Evolutionary conservation across 1,140 invertebrate genomes (phyloP).

Genomic region (Drosophila lowei): DNA sequence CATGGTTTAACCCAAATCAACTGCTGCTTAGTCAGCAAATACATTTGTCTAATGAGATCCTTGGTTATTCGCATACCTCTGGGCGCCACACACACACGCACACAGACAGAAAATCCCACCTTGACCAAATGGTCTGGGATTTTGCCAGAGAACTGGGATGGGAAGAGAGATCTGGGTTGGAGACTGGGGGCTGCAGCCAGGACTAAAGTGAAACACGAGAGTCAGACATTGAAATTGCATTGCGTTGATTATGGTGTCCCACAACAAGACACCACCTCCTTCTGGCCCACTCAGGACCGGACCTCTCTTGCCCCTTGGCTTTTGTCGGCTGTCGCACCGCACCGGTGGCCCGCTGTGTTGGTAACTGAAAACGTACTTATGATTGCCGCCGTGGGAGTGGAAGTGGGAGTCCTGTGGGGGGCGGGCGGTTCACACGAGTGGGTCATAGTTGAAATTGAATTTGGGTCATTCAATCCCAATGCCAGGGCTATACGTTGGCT

Average conservation of each 20-base stretch:
- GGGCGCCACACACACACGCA: conserved; percentile 6
- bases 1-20: conserved; percentile 48
- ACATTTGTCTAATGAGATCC: conserved; percentile 56
- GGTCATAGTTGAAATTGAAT: conserved; percentile 64
- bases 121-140: conserved; percentile 23
- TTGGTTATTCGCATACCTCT: neutral
- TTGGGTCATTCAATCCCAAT: conserved; percentile 70
- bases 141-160: neutral
- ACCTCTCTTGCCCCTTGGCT: conserved; percentile 13
- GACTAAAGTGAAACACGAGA: conserved; percentile 62
- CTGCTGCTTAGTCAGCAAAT: conserved; percentile 49
- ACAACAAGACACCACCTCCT: conserved; percentile 50
- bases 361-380: conserved; percentile 81
- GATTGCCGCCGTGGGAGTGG: conserved; percentile 26
- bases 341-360: conserved; percentile 65
- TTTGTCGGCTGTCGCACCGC: conserved; percentile 12
- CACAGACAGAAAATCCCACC: conserved; percentile 6
- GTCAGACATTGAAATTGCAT: conserved; percentile 80
- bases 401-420: neutral
- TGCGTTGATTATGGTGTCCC: conserved; percentile 67
- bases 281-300: neutral
- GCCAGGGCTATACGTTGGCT: conserved; percentile 19
- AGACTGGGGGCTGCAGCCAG: conserved; percentile 17
- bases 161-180: neutral
- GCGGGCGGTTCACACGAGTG: conserved; percentile 23